Conservation (phyloP, 2,888 invertebrate species). For the Sicus ferrugineus region DNA sequence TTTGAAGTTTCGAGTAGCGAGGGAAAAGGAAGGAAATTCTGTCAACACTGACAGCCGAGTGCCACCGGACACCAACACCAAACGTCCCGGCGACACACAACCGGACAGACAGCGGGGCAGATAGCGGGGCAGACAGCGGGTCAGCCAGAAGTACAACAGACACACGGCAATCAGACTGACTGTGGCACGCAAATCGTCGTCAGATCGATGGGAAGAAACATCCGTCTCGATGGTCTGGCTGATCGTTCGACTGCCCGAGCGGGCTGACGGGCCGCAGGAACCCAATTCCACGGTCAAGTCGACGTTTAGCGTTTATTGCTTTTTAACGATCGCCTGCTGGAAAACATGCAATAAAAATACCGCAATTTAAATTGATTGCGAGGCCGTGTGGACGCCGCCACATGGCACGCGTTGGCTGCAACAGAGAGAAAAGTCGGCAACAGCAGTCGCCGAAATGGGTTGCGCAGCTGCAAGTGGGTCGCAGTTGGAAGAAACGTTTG, state of each 20-base stretch:
- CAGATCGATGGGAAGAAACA: constrained; percentile 1
- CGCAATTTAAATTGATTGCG: not conserved
- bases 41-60: constrained; percentile 15
- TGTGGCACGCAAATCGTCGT: not conserved
- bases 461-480: not conserved
- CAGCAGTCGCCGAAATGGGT: not conserved
- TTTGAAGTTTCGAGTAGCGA: not conserved
- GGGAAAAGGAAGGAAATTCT: not conserved
- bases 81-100: not conserved
- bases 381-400: not conserved
- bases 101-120: not conserved
- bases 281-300: not conserved
- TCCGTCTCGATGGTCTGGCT: not conserved
- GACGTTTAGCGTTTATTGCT: not conserved
- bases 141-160: too few relatives aligned
- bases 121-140: not conserved
- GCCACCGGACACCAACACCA: constrained; percentile 16
- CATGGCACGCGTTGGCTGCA: constrained; percentile 4
- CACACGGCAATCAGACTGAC: not conserved
- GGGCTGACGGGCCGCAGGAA: not conserved
- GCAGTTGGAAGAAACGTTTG: not conserved
- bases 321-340: constrained; percentile 2
- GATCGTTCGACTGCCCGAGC: not conserved
- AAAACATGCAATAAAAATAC: constrained; percentile 3
- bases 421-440: not conserved